Conservation (phyloP, 2,888 invertebrate species). For the Melanchra persicariae region DNA sequence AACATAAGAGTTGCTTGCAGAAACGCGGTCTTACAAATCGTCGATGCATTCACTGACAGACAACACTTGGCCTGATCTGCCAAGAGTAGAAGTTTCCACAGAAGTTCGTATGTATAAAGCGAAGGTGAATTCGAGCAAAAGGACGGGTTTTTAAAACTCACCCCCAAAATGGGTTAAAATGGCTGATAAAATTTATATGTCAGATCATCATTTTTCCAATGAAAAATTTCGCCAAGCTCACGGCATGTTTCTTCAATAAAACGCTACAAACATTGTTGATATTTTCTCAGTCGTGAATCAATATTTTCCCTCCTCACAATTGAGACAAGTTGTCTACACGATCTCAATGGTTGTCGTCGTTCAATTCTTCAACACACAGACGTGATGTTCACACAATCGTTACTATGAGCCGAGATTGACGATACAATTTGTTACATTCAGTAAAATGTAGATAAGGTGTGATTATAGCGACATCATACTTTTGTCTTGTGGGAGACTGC, state of each 20-base stretch:
- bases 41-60: neutral
- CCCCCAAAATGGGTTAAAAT: too few relatives aligned
- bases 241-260: neutral
- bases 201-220: neutral
- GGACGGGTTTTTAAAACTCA: too few relatives aligned
- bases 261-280: neutral
- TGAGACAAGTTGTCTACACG: slow-evolving; percentile 11
- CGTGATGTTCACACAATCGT: slow-evolving; percentile 9
- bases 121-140: too few relatives aligned
- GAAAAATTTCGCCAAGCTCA: neutral
- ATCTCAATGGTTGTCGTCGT: neutral
- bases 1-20: too few relatives aligned
- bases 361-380: neutral
- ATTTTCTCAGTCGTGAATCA: slow-evolving; percentile 8
- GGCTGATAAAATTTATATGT: neutral
- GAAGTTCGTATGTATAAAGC: neutral
- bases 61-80: neutral
- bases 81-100: neutral
- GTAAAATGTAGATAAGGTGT: slow-evolving; percentile 3
- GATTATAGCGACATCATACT: neutral
- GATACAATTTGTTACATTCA: slow-evolving; percentile 1
- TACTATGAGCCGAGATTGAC: slow-evolving; percentile 1
- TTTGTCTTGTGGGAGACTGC: too few relatives aligned
- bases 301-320: slow-evolving; percentile 19
- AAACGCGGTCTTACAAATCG: too few relatives aligned